Conservation (phyloP, 2,888 invertebrate species). For the Teleogryllus oceanicus region DNA sequence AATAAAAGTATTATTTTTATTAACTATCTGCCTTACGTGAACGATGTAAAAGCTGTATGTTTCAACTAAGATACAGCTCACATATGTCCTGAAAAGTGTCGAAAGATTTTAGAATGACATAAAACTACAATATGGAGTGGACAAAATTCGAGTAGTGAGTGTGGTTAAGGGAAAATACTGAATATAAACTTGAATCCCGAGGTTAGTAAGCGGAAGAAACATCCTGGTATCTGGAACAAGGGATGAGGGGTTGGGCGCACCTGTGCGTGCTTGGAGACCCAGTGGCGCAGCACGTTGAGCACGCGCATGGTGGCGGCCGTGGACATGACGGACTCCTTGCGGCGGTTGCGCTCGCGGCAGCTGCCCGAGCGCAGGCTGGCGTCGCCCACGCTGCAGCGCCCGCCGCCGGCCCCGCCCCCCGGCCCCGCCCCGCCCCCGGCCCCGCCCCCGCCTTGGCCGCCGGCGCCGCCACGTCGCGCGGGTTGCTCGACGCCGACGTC, state of each 20-base stretch:
- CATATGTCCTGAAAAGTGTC: no score
- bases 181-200: no score
- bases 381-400: slow-evolving; percentile 43
- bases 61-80: no score
- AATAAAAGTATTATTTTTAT: no score
- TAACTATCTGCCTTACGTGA: no score
- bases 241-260: slow-evolving; percentile 43
- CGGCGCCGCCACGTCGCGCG: slow-evolving; percentile 59
- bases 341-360: slow-evolving; percentile 53
- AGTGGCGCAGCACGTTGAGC: slow-evolving; percentile 82
- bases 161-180: no score
- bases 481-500: slow-evolving; percentile 82
- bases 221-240: no score
- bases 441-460: slow-evolving; percentile 31
- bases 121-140: no score
- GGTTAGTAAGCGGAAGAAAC: no score
- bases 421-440: slow-evolving; percentile 41
- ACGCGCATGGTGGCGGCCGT: slow-evolving; percentile 94
- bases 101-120: no score
- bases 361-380: slow-evolving; percentile 43
- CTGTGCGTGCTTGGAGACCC: slow-evolving; percentile 87
- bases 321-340: slow-evolving; percentile 75
- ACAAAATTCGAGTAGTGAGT: no score
- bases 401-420: slow-evolving; percentile 32
- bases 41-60: no score